Evolutionary conservation across 1,140 invertebrate species (phyloP), one percentile per base, ranked within the genome.

Genomic region (Platyscapa corneri): DNA sequence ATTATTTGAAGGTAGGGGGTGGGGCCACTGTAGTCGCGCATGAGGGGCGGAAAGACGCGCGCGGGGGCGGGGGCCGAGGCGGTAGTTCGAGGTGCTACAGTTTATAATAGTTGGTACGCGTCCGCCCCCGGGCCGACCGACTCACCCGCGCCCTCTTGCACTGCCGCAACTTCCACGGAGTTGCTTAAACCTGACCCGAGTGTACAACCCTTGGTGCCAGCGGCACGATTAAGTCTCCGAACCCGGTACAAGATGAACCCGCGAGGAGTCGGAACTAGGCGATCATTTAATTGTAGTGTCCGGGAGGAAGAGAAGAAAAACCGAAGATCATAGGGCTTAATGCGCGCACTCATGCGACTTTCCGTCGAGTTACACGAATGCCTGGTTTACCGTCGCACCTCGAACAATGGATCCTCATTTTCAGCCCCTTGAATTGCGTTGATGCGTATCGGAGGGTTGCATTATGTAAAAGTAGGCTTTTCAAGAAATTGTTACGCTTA

Each of bases 21-120:
- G 84, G 81, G 87, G 87, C 87, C 85, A 88, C 77, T 74, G 84
- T 83, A 87, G 89, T 87, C 85, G 87, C 85, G 60, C 5, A 42
- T 84, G 86, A 86, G 86, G 87, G n/a, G 88, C 88, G 89, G 87
- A 89, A 88, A 89, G 84, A 49, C 67, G 79, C 42, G 42, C 42
- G 42, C 42, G 42, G 23, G 70, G 14, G 88, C 85, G 85, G 86
- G 84, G 87, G 89, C 88, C 88, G 92, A 91, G 91, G 91, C 90
- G 92, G 92, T 93, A 92, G 92, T 93, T 93, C 92, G 92, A 93
- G 92, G 93, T 93, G 92, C 92, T 93, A 93, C 91, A 93, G 93
- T 93, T 93, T 93, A 93, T 93, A 93, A 93, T 93, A 93, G 93
- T 93, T 93, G 91, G 91, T 90, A 89, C 89, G 87, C 87, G 88